Base-by-base conservation (phyloP, 2,888 invertebrate species). In the Phymatocera aterrima region DNA sequence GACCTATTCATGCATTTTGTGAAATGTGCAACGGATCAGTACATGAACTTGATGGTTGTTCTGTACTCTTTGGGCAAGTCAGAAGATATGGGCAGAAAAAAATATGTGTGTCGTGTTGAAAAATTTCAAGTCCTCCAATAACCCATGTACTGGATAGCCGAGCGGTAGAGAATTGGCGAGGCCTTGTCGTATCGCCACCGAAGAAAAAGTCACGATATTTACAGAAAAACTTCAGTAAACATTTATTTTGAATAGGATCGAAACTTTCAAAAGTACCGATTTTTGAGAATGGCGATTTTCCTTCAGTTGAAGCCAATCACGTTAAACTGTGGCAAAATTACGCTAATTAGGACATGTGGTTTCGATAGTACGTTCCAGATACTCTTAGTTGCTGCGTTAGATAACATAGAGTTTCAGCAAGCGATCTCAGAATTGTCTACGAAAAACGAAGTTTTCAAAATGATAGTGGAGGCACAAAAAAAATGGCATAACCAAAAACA, bases 51-150 rank as follows among this genome's bases (percentile, higher is more conserved):
- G n/a, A n/a, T n/a, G n/a, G n/a, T n/a, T n/a, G n/a, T n/a, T n/a
- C n/a, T n/a, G n/a, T n/a, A n/a, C n/a, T n/a, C n/a, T n/a, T n/a
- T n/a, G 78, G 46, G 10, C 79, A 78, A 68, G 79, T 78, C 8
- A 79, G 79, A 75, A 78, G 78, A 31, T 79, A 78, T 68, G 80
- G 79, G 3, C 70, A 79, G 54, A 78, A 77, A 24, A 12, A 79
- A 4, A 64, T 81, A 37, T 81, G 80, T 72, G 24, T 10, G 8
- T 28, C 70, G n/a, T 70, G 70, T 10, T 48, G 24, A 12, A 46
- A 43, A n/a, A 70, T 48, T 28, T n/a, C 64, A 5, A 10, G 12
- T 3, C 24, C 28, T 31, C 15, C 15, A 15, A 12, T 48, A n/a
- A 34, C 12, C 10, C 21, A 28, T 21, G 28, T 48, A 15, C 10